Evolutionary conservation across 2,888 invertebrate species (phyloP), one percentile per base, ranked within the genome.

Genomic region (Agrochola macilenta): DNA sequence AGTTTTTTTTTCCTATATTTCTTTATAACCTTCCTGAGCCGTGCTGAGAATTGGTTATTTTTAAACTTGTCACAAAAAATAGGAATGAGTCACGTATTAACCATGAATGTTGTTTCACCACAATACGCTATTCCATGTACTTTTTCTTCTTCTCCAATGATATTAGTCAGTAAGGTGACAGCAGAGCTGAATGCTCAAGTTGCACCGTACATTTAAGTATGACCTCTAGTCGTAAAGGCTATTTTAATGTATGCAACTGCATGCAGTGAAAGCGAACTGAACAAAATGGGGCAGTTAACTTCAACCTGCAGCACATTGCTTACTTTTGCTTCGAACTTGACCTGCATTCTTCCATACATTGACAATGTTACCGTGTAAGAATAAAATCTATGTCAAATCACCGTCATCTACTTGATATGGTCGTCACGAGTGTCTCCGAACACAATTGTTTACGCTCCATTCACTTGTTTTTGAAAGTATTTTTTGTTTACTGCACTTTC

Each of bases 251-350:
- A 49, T 14, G 35, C 80, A n/a, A 54, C 46, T 30, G 46, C 54
- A 43, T 11, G 2, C 35, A 75, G 82, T 81, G 82, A 79, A 75
- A 82, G 76, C 58, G 26, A 74, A 76, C n/a, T 35, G 12, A n/a
- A 43, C 30, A 43, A 82, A 75, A 75, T 26, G 2, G 14, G 35
- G 14, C 65, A 82, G 26, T 46, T 60, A 26, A 46, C 43, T 46
- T 8, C 46, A 78, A 57, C 78, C 54, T 76, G 76, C 23, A 26
- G 46, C 4, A 35, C 64, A 46, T 46, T 77, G 43, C n/a, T 52
- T 81, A 65, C 84, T 43, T 72, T 26, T 61, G 66, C 49, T 23
- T 30, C 58, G 57, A 85, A 85, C 82, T 81, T 81, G 81, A 85
- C 76, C 81, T 9, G 30, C 46, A 79, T 84, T 70, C 43, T 39